A percentile compares a stretch with the other conserved stretches of the same genome.
Conservation (phyloP, 2,113 vertebrate genomes). For the Falcunculus frontatus region DNA sequence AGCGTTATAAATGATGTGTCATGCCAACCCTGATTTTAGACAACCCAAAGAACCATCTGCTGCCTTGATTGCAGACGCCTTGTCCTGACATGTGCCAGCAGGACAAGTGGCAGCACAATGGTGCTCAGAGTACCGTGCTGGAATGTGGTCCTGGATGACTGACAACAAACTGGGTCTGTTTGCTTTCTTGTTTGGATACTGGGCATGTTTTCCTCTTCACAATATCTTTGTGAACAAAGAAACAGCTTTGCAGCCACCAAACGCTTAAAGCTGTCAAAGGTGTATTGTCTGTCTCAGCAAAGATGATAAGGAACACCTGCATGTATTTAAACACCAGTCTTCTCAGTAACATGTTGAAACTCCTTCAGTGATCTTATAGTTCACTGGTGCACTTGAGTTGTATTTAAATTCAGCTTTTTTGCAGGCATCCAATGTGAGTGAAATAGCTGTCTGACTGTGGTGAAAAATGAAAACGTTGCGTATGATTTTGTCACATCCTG, state of each 20-base stretch:
- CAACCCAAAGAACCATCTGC: constrained; percentile 36
- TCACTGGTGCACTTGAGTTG: neutral
- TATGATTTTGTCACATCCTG: neutral
- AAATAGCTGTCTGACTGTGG: neutral
- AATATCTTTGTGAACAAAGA: neutral
- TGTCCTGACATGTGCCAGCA: neutral
- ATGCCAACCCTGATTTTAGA: neutral
- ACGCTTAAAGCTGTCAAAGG: neutral
- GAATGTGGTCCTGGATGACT: neutral
- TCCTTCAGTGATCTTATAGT: neutral
- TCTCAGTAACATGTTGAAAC: neutral
- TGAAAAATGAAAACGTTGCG: neutral
- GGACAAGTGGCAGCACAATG: neutral
- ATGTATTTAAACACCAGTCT: neutral
- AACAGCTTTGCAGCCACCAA: neutral
- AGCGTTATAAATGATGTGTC: neutral
- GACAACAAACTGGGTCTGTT: neutral
- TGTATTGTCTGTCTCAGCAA: neutral
- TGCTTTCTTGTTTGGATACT: neutral
- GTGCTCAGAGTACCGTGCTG: neutral
- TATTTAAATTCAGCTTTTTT: neutral
- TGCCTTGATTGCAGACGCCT: neutral
- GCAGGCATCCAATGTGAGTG: neutral
- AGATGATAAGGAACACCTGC: neutral
- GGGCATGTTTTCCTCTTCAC: neutral